Base-by-base conservation (phyloP, 1,140 invertebrate species). In the Drosophila lowei region DNA sequence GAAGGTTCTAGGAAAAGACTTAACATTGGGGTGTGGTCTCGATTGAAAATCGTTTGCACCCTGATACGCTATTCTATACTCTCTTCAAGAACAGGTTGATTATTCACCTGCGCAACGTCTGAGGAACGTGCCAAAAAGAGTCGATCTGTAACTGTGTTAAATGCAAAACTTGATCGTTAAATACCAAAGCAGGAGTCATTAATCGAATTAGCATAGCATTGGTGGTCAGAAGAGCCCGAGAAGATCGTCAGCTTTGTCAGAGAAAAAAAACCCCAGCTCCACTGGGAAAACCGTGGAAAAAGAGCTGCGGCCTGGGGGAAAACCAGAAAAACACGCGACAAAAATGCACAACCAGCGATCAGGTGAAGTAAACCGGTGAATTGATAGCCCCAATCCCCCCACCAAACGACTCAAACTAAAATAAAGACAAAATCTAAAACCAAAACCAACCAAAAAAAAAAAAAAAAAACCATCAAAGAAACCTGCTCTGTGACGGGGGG, bases 281-380 rank as follows among this genome's bases (percentile, higher is more conserved):
- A 59, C 30, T 42, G 57, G 46, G 50, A 53, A 49, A 58, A 56
- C 16, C 30, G 8, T 23, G 25, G 30, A 48, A 55, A 41, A 13
- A 30, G 8, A 9, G 6, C 15, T 3, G 2, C 13, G 15, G 28
- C 15, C 5, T 5, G 1, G 6, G 16, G 38, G 42, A 73, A 80
- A 81, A 85, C 77, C 70, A 80, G 73, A 86, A 77, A 81, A 66
- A 85, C 73, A 81, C 73, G 81, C 77, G 81, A 86, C 77, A 77
- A 62, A 80, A 85, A 77, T 86, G 83, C 81, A 86, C 71, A 79
- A 72, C 62, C 67, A 74, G 70, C 68, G 62, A 64, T 77, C 81
- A 77, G 81, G 77, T 86, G 83, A 77, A 85, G 73, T 65, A 81
- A 85, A 85, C 77, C 77, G 83, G 83, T 81, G 83, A 86, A 85